A percentile compares a stretch with the other conserved stretches of the same genome.
Evolutionary conservation across 2,888 invertebrate genomes (phyloP).

Genomic region (Copidosoma aretas): DNA sequence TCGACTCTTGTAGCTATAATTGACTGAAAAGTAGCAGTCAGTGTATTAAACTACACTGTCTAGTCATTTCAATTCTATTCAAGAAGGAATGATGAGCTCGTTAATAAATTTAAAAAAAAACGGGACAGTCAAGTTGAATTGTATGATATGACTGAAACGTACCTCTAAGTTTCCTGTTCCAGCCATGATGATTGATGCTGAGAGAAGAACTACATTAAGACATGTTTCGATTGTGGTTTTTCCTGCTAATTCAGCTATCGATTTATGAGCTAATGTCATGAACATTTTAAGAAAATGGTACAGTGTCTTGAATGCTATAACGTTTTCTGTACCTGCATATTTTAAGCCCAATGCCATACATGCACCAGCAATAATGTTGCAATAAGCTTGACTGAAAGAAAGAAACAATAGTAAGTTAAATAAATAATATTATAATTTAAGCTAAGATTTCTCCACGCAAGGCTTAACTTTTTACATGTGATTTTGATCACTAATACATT

Average conservation of each 20-base stretch:
- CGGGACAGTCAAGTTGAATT: neutral
- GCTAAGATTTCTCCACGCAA: too few species aligned
- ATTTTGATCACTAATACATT: too few species aligned
- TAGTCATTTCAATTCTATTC: too few species aligned
- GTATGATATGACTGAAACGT: conserved; percentile 12
- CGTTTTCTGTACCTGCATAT: conserved; percentile 90
- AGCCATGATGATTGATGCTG: conserved; percentile 90
- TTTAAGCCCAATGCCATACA: conserved; percentile 92
- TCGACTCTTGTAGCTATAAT: too few species aligned
- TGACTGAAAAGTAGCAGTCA: too few species aligned
- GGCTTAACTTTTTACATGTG: too few species aligned
- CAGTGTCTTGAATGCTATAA: conserved; percentile 79
- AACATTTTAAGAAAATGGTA: conserved; percentile 77
- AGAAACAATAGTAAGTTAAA: neutral
- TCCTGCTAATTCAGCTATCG: conserved; percentile 86
- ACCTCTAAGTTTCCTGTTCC: conserved; percentile 89
- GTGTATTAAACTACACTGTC: too few species aligned
- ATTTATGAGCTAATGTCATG: conserved; percentile 72
- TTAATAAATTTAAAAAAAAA: too few species aligned
- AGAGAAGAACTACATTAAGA: conserved; percentile 80
- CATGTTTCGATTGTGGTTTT: conserved; percentile 89
- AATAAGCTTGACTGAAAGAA: conserved; percentile 85
- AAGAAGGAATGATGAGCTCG: too few species aligned
- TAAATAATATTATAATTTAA: too few species aligned
- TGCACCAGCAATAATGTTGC: conserved; percentile 93